Conservation (phyloP, 1,140 invertebrate species). For the Orius insidiosus region DNA sequence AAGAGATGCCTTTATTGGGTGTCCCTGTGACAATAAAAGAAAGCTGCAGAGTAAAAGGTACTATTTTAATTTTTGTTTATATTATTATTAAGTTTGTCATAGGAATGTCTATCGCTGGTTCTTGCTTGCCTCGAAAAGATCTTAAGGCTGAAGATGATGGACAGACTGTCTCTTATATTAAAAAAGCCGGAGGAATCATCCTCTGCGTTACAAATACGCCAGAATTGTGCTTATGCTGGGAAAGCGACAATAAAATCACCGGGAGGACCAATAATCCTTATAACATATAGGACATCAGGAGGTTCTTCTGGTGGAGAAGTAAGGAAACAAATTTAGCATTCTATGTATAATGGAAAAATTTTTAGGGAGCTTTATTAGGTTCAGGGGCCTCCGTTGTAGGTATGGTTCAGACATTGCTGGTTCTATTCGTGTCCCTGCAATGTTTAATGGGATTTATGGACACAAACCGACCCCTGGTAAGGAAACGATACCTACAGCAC, state of each 20-base stretch:
- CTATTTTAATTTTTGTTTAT: neutral
- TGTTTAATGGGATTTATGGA: conserved; percentile 74
- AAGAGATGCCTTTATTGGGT: conserved; percentile 41
- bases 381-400: conserved; percentile 58
- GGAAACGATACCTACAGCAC: neutral
- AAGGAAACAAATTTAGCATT: conserved; percentile 19
- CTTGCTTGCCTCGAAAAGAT: conserved; percentile 28
- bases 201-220: conserved; percentile 76
- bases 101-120: conserved; percentile 32
- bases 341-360: conserved; percentile 14
- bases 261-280: conserved; percentile 82
- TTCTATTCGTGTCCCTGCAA: conserved; percentile 67
- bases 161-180: conserved; percentile 42
- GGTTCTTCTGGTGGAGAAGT: conserved; percentile 63
- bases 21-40: conserved; percentile 51
- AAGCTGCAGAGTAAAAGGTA: conserved; percentile 44
- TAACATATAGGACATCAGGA: conserved; percentile 51
- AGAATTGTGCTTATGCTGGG: conserved; percentile 76
- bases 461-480: conserved; percentile 63
- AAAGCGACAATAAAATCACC: conserved; percentile 71
- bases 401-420: conserved; percentile 69
- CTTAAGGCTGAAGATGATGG: conserved; percentile 50
- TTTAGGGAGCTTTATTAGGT: conserved; percentile 45
- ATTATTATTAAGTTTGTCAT: neutral
- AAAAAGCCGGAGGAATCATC: conserved; percentile 64